A percentile compares a stretch with the other conserved stretches of the same genome.
Conservation (phyloP, 2,888 invertebrate genomes). For the Lycophotia porphyrea region DNA sequence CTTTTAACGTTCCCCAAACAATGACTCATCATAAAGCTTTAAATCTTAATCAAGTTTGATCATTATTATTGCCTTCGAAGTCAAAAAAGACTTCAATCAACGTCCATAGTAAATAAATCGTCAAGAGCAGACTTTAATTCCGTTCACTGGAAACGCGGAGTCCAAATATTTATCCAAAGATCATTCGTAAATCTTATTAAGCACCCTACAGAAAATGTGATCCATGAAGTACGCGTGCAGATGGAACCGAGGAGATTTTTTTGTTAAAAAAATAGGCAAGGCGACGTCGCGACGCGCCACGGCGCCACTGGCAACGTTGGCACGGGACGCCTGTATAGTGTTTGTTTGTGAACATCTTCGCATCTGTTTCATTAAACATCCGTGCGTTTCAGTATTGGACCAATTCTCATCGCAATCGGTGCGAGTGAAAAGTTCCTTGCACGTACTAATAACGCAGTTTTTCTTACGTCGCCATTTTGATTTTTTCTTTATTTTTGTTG, state of each 20-base stretch:
- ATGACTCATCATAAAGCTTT: constrained; percentile 47
- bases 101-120: constrained; percentile 54
- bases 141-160: constrained; percentile 50
- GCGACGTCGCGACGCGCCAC: constrained; percentile 78
- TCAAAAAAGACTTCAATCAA: constrained; percentile 50
- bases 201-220: constrained; percentile 43
- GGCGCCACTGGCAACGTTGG: constrained; percentile 85
- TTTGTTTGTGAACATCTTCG: constrained; percentile 88
- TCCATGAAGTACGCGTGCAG: constrained; percentile 21
- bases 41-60: constrained; percentile 26
- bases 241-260: constrained; percentile 65
- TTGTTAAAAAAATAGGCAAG: constrained; percentile 80
- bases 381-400: constrained; percentile 85
- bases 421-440: constrained; percentile 77
- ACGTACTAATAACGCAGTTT: constrained; percentile 71
- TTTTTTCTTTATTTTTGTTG: constrained; percentile 51
- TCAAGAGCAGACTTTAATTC: constrained; percentile 47
- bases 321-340: constrained; percentile 79
- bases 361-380: constrained; percentile 88
- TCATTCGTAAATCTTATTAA: constrained; percentile 64
- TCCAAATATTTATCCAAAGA: constrained; percentile 70
- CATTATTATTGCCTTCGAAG: constrained; percentile 29
- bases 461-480: constrained; percentile 78
- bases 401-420: constrained; percentile 83
- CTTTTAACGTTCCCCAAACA: constrained; percentile 23